A percentile compares a stretch with the other conserved stretches of the same genome.
These are phyloP conservation scores for Pyxicephalus adspersus DNA, from an alignment of 2,113 vertebrate species.

Conservation along the genomic window DNA sequence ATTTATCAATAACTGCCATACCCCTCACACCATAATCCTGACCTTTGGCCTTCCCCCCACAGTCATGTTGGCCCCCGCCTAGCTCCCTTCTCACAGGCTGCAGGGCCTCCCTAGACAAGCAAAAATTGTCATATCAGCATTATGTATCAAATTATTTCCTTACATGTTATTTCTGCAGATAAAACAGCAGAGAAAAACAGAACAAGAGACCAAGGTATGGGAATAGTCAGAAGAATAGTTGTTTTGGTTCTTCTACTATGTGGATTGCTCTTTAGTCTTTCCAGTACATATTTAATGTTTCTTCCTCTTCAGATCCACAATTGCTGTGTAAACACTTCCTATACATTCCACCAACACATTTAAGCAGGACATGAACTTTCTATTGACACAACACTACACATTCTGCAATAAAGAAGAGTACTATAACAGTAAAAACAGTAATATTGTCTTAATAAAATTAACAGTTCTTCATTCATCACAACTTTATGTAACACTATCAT, in stretches of 20 bases:
- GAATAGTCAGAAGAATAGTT: slow-evolving; percentile 5
- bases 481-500: too few species aligned
- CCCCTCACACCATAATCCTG: too few species aligned
- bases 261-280: slow-evolving; percentile 4
- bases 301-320: background rate
- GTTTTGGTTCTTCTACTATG: slow-evolving; percentile 10
- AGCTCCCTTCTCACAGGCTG: too few species aligned
- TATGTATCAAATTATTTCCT: slow-evolving; percentile 1
- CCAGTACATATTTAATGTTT: background rate
- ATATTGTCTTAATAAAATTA: too few species aligned
- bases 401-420: background rate
- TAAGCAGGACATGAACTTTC: background rate
- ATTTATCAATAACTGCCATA: too few species aligned
- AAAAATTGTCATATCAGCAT: background rate
- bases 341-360: background rate
- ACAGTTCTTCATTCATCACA: too few species aligned
- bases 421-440: too few species aligned
- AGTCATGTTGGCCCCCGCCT: too few species aligned
- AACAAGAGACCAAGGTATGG: slow-evolving; percentile 4
- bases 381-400: background rate
- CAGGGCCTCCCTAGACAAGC: too few species aligned
- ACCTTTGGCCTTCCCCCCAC: too few species aligned
- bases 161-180: background rate
- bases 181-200: background rate
- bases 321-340: background rate